Percentiles rank a stretch among this genome's conserved stretches.
phyloP scores from a whole-genome alignment of 37 sponge, comb jelly and placozoan genomes.

The Crambe crambe region DNA sequence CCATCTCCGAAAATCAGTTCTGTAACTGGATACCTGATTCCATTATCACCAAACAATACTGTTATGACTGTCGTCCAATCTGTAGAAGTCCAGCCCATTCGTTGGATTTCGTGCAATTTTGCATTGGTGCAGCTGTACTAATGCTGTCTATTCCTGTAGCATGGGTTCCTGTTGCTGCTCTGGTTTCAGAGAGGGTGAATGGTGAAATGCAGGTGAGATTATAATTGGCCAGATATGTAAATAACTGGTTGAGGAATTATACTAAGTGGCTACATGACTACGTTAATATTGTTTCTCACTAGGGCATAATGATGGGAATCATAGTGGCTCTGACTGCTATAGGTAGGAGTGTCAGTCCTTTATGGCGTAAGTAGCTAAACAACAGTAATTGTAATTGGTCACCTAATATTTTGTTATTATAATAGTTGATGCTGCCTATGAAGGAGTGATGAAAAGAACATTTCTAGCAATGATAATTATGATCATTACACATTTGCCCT shows the following conservation, averaged over 20 bases:
- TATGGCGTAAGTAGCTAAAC: slow-evolving; percentile 16
- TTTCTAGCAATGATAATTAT: slow-evolving; percentile 19
- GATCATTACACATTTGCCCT: background rate
- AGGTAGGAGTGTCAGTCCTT: slow-evolving; percentile 20
- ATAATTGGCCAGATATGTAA: background rate
- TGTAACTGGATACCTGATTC: slow-evolving; percentile 41
- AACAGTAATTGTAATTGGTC: background rate
- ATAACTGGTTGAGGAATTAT: background rate
- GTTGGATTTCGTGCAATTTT: slow-evolving; percentile 21
- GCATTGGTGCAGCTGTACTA: slow-evolving; percentile 27
- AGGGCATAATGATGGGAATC: slow-evolving; percentile 18
- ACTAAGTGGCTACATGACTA: no score
- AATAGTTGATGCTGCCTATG: slow-evolving; percentile 46
- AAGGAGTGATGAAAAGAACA: slow-evolving; percentile 26
- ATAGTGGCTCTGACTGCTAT: slow-evolving; percentile 23
- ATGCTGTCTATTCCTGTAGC: slow-evolving; percentile 33
- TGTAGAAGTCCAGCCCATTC: slow-evolving; percentile 1
- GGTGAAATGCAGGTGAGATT: slow-evolving; percentile 14
- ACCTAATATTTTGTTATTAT: background rate
- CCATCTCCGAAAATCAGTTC: background rate
- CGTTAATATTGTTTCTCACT: no score
- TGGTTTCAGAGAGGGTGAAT: slow-evolving; percentile 14
- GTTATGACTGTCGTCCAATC: slow-evolving; percentile 27
- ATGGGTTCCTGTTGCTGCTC: slow-evolving; percentile 20
- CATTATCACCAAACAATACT: slow-evolving; percentile 6